Percentiles rank a stretch among this genome's conserved stretches.
These are phyloP conservation scores for Entomyzon cyanotis DNA, from an alignment of 2,113 vertebrate genomes.

Conservation along the genomic window DNA sequence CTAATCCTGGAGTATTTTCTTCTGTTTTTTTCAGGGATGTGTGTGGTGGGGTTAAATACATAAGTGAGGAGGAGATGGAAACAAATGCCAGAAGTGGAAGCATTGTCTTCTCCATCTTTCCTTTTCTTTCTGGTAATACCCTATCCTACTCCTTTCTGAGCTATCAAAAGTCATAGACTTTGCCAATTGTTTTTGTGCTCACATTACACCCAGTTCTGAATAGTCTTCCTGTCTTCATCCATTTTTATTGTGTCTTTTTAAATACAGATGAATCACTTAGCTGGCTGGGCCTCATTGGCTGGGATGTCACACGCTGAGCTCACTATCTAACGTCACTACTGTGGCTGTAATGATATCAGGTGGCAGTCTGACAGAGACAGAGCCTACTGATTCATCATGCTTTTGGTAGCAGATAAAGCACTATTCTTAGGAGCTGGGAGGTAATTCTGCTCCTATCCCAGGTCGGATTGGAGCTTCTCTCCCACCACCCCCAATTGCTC, in stretches of 20 bases:
- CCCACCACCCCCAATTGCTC: fast-evolving
- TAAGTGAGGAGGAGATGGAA: neutral
- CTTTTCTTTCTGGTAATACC: neutral
- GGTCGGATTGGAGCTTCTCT: neutral
- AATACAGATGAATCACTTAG: fast-evolving
- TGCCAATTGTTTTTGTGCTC: fast-evolving
- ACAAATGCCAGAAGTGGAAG: neutral
- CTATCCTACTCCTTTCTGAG: neutral
- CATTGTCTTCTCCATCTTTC: neutral
- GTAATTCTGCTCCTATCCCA: neutral
- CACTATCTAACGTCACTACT: neutral
- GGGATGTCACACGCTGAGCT: neutral
- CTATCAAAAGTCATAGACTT: neutral
- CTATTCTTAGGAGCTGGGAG: neutral
- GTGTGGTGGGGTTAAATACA: neutral
- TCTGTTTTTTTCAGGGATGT: neutral
- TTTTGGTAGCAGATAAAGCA: neutral
- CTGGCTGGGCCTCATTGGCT: neutral
- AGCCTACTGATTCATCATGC: neutral
- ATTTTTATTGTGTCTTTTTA: neutral
- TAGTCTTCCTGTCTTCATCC: neutral
- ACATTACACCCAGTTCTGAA: neutral
- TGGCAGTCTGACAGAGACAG: neutral
- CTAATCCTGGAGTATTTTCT: neutral
- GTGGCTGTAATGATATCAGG: too few species aligned